These are phyloP conservation scores for Spatula clypeata DNA, from an alignment of 2,797 vertebrate genomes.

Conservation along the genomic window DNA sequence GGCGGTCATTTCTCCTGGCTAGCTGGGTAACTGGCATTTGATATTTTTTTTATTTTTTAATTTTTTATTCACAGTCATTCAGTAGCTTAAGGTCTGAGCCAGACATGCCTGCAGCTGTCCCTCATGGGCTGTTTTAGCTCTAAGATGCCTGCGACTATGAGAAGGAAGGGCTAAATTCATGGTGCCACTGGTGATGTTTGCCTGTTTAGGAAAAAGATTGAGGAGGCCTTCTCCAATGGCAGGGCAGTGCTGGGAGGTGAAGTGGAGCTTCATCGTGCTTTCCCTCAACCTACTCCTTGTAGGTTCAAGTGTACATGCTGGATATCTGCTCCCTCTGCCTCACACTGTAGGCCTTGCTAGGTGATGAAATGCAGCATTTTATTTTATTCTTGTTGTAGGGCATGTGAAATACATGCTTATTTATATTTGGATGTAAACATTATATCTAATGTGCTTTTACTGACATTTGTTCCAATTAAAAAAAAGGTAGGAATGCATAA, in stretches of 20 bases:
- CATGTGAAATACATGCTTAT: neutral
- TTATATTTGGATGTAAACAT: constrained; percentile 1
- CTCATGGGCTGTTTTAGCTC: neutral
- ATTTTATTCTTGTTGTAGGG: neutral
- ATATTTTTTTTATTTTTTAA: neutral
- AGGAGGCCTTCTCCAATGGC: neutral
- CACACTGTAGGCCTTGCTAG: rapidly evolving
- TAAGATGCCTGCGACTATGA: neutral
- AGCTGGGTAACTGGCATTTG: neutral
- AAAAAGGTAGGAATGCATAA: neutral
- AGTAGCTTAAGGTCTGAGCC: neutral
- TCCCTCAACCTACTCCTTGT: neutral
- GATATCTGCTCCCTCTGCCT: neutral
- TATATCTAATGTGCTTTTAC: neutral
- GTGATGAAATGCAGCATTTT: neutral
- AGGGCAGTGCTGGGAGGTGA: neutral
- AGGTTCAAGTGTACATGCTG: too few relatives aligned
- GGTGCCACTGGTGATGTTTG: neutral
- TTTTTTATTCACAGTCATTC: neutral
- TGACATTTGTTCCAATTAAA: neutral
- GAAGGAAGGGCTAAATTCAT: neutral
- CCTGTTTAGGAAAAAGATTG: neutral
- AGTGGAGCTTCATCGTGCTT: rapidly evolving
- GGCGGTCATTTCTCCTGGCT: neutral
- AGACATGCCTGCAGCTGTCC: neutral